These are phyloP conservation scores for Atta colombica DNA, from an alignment of 1,140 invertebrate species.

Conservation along the genomic window DNA sequence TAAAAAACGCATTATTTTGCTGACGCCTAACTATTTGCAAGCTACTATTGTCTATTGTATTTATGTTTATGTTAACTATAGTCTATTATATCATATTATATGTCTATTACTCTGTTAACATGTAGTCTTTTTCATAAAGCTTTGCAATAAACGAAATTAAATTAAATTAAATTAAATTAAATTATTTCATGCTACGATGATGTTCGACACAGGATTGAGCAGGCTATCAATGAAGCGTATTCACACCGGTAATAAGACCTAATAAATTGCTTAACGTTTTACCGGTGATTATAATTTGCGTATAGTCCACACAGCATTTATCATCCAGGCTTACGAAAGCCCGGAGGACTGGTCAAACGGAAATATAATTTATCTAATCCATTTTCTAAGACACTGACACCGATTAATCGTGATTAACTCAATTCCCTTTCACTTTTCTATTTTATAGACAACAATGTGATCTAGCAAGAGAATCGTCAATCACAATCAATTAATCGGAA, in stretches of 20 bases:
- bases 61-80: no score
- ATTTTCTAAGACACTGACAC: neutral
- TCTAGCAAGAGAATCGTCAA: conserved; percentile 6
- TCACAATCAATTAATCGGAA: conserved; percentile 2
- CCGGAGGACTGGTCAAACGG: conserved; percentile 39
- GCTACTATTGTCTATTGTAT: no score
- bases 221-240: conserved; percentile 52
- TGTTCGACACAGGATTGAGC: conserved; percentile 20
- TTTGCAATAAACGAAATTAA: no score
- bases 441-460: conserved; percentile 10
- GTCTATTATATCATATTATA: no score
- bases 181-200: neutral
- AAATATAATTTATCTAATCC: conserved; percentile 41
- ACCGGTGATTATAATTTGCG: conserved; percentile 73
- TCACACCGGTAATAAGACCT: conserved; percentile 52
- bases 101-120: no score
- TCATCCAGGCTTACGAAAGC: conserved; percentile 29
- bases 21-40: no score
- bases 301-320: conserved; percentile 84
- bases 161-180: no score
- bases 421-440: conserved; percentile 3
- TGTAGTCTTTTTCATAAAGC: no score
- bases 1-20: neutral
- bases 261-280: conserved; percentile 65
- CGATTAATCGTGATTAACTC: conserved; percentile 1